Conservation (phyloP, 2,113 vertebrate genomes). For the Callithrix jacchus region DNA sequence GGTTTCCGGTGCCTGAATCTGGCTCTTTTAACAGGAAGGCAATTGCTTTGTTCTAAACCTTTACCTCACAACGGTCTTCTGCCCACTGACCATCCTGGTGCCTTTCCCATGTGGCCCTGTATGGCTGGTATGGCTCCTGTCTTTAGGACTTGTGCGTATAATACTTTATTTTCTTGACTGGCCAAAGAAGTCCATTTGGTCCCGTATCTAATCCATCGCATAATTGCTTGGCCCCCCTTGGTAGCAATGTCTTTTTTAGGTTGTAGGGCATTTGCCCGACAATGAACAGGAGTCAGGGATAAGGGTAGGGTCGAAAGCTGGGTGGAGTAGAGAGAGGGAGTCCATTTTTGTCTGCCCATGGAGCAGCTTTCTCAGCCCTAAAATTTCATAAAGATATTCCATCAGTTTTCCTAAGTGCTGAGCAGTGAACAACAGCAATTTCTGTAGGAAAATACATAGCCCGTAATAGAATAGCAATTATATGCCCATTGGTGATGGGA, state of each 20-base stretch:
- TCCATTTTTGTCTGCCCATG: background rate
- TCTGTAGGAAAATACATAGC: background rate
- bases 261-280: background rate
- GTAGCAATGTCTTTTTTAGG: background rate
- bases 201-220: background rate
- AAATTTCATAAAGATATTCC: background rate
- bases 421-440: background rate
- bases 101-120: background rate
- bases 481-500: background rate
- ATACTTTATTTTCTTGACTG: background rate
- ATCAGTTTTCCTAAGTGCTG: background rate
- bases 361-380: background rate
- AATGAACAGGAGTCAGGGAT: background rate
- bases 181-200: background rate
- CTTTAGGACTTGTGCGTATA: background rate
- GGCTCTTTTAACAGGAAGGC: too few relatives aligned
- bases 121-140: background rate
- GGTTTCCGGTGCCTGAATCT: too few relatives aligned
- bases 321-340: background rate
- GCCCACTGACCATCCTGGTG: background rate
- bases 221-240: background rate
- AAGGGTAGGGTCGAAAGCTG: background rate
- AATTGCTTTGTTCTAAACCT: background rate
- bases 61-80: background rate
- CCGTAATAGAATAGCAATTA: background rate